Percentiles rank a stretch among this genome's conserved stretches.
Conservation (phyloP, 2,888 invertebrate species). For the Nematopogon swammerdamellus region DNA sequence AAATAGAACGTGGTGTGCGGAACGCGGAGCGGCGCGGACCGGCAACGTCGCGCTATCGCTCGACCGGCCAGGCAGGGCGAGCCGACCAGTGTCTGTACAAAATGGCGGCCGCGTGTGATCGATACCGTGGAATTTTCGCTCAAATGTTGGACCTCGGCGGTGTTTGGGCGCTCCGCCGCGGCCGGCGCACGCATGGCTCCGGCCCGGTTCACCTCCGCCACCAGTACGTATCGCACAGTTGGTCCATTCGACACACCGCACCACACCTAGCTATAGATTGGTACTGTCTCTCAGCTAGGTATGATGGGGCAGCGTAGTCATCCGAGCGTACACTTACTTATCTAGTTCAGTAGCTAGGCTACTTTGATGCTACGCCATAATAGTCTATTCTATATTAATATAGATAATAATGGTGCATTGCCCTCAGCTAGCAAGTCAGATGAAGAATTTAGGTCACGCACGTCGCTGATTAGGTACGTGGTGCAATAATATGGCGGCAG, state of each 20-base stretch:
- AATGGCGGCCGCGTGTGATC: constrained; percentile 57
- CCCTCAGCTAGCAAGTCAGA: too few species aligned
- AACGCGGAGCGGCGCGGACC: constrained; percentile 33
- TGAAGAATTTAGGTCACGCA: too few species aligned
- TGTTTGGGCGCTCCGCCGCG: constrained; percentile 39
- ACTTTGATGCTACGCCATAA: too few species aligned
- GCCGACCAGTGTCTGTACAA: constrained; percentile 52
- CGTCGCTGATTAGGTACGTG: too few species aligned
- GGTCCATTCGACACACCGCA: constrained; percentile 39
- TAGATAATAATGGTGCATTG: too few species aligned
- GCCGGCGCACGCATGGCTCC: constrained; percentile 32
- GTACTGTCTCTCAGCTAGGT: not conserved
- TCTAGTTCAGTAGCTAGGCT: too few species aligned
- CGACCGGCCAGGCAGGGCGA: too few species aligned
- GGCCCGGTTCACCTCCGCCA: constrained; percentile 34
- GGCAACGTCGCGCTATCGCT: constrained; percentile 46
- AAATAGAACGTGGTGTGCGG: constrained; percentile 43
- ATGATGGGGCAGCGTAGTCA: not conserved
- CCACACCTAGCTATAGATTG: not conserved
- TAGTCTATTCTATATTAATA: too few species aligned
- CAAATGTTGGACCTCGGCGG: constrained; percentile 45
- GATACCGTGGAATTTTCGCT: constrained; percentile 50
- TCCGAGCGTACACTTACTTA: too few species aligned
- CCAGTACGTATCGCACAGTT: constrained; percentile 53
- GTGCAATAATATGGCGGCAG: too few species aligned